These are phyloP conservation scores for Gisinianus flammeolus DNA, from an alignment of 2,888 invertebrate species.

Conservation along the genomic window DNA sequence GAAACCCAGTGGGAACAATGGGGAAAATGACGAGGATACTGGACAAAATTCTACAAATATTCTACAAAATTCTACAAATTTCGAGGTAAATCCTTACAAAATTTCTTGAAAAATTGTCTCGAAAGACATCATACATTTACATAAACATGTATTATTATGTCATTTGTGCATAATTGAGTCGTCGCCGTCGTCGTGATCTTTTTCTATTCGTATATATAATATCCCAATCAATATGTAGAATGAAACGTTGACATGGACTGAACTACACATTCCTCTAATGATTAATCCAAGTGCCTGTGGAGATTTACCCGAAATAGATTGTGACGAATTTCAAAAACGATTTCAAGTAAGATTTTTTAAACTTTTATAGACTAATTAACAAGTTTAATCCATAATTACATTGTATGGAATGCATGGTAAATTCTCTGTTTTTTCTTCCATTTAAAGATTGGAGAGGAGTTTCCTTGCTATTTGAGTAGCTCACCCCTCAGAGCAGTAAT, in stretches of 20 bases:
- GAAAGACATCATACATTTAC: too few relatives aligned
- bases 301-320: conserved; percentile 16
- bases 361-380: neutral
- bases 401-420: too few relatives aligned
- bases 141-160: too few relatives aligned
- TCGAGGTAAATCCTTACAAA: too few relatives aligned
- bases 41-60: too few relatives aligned
- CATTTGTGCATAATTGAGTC: too few relatives aligned
- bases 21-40: neutral
- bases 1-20: neutral
- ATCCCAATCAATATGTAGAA: neutral
- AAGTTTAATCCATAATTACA: neutral
- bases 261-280: conserved; percentile 5
- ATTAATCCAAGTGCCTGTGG: conserved; percentile 28
- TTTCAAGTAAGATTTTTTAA: conserved; percentile 6
- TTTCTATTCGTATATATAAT: too few relatives aligned
- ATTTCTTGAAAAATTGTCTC: too few relatives aligned
- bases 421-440: too few relatives aligned
- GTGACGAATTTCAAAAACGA: conserved; percentile 14
- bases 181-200: too few relatives aligned
- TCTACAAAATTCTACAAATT: too few relatives aligned
- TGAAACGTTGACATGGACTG: neutral
- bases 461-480: conserved; percentile 7
- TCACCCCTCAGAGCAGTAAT: neutral
- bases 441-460: neutral